Base-by-base conservation (phyloP, 2,888 invertebrate species). In the Diadromus collaris region DNA sequence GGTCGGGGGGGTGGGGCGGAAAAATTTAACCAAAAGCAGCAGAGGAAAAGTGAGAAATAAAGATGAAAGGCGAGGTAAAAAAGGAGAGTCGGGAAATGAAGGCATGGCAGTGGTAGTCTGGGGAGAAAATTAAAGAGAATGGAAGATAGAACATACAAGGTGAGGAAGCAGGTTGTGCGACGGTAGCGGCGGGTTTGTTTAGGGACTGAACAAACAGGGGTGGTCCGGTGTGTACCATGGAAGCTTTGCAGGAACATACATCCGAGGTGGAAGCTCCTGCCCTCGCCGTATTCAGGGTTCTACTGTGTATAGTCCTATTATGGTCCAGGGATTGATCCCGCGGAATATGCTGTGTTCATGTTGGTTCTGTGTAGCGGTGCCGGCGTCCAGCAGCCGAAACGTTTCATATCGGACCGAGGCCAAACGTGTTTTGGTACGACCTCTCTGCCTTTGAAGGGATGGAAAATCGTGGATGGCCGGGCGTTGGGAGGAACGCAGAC, bases 201-300 rank as follows among this genome's bases (percentile, higher is more conserved):
- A 72, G 79, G 64, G 64, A 69, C 79, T 69, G 56, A 60, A 29
- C 72, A 79, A 79, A 79, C 79, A 76, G 48, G 16, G 24, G 24
- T 4, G 41, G 60, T 41, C 29, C 67, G 19, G 46, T 71, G 72
- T 78, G 64, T 75, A 75, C 70, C n/a, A 38, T 63, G 51, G 74
- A 75, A 71, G 58, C 77, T 77, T 64, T 46, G 38, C 74, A 69
- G 65, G 65, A 54, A 70, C 74, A 74, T 65, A 76, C 78, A 74
- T 63, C 65, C 67, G 24, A 48, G 58, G 63, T 73, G 70, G 64
- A 69, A 58, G 60, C 69, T 63, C 24, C 69, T 54, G 44, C 54
- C 27, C 44, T 24, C 56, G 46, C 44, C 44, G 41, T 54, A 56
- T 76, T 67, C 72, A 41, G 54, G 61, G 72, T 72, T 78, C 69